These are phyloP conservation scores for Drosophila nigritarsus DNA, from an alignment of 2,888 invertebrate species.

Conservation along the genomic window DNA sequence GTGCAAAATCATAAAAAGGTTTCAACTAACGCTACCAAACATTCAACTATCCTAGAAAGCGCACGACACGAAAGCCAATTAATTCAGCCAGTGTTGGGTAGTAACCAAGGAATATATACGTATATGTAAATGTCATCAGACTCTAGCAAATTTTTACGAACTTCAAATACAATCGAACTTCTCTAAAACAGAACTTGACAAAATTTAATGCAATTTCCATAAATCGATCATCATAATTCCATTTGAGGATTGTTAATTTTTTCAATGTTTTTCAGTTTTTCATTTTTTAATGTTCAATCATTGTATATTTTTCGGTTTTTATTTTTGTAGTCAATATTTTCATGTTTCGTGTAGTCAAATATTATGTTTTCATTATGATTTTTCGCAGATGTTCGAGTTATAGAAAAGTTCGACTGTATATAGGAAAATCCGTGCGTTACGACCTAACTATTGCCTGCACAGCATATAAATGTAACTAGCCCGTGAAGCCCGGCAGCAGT, in stretches of 20 bases:
- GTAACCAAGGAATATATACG: slow-evolving; percentile 26
- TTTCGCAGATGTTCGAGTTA: background rate
- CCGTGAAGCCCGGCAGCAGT: slow-evolving; percentile 52
- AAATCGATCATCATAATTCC: background rate
- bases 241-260: background rate
- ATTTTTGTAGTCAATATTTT: background rate
- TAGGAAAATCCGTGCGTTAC: slow-evolving; percentile 31
- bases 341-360: background rate
- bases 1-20: slow-evolving; percentile 42
- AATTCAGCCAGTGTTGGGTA: slow-evolving; percentile 32
- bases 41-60: slow-evolving; percentile 35
- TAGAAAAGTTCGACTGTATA: background rate
- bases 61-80: slow-evolving; percentile 71
- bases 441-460: slow-evolving; percentile 33
- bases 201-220: background rate
- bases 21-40: slow-evolving; percentile 27
- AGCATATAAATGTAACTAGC: slow-evolving; percentile 20
- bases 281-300: background rate
- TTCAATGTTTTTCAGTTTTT: background rate
- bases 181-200: background rate
- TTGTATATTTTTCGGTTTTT: background rate
- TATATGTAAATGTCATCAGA: slow-evolving; percentile 36
- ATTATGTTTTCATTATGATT: background rate
- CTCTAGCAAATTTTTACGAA: slow-evolving; percentile 28
- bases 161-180: slow-evolving; percentile 21